A percentile compares a stretch with the other conserved stretches of the same genome.
These are phyloP conservation scores for Characodon lateralis DNA, from an alignment of 2,797 vertebrate genomes.

Conservation along the genomic window DNA sequence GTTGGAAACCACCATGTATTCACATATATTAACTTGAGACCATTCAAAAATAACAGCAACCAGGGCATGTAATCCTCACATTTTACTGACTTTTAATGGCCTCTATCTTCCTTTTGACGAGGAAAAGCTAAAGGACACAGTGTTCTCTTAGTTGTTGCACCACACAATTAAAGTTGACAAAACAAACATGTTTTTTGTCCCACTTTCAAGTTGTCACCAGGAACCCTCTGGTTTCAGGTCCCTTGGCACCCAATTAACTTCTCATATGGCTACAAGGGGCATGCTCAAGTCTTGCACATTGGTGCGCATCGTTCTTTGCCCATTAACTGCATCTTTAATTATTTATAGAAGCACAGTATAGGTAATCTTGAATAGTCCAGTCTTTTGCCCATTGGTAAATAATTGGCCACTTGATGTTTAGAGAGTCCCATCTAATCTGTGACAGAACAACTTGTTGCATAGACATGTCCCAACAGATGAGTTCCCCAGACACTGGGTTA, in stretches of 20 bases:
- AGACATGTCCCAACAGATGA: slow-evolving; percentile 75
- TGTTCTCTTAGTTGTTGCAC: slow-evolving; percentile 54
- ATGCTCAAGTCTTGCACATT: background rate
- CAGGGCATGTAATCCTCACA: background rate
- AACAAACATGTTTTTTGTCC: slow-evolving; percentile 79
- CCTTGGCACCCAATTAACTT: slow-evolving; percentile 78
- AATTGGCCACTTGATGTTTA: slow-evolving; percentile 35
- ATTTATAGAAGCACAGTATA: background rate
- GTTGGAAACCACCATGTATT: background rate
- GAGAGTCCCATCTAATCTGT: slow-evolving; percentile 17
- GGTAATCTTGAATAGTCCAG: background rate
- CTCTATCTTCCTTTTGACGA: slow-evolving; percentile 24
- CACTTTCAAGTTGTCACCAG: slow-evolving; percentile 45
- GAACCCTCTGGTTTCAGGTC: slow-evolving; percentile 52
- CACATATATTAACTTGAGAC: background rate
- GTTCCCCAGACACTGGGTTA: slow-evolving; percentile 60
- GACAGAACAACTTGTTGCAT: slow-evolving; percentile 67
- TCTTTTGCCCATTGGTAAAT: slow-evolving; percentile 10
- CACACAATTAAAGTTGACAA: slow-evolving; percentile 43
- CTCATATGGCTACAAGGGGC: slow-evolving; percentile 1
- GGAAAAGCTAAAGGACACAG: slow-evolving; percentile 20
- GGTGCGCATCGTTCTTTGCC: background rate
- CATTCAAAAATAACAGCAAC: background rate
- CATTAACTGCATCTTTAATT: background rate
- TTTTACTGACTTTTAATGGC: background rate